Conservation (phyloP, 2,113 vertebrate genomes). For the Arizona elegans region DNA sequence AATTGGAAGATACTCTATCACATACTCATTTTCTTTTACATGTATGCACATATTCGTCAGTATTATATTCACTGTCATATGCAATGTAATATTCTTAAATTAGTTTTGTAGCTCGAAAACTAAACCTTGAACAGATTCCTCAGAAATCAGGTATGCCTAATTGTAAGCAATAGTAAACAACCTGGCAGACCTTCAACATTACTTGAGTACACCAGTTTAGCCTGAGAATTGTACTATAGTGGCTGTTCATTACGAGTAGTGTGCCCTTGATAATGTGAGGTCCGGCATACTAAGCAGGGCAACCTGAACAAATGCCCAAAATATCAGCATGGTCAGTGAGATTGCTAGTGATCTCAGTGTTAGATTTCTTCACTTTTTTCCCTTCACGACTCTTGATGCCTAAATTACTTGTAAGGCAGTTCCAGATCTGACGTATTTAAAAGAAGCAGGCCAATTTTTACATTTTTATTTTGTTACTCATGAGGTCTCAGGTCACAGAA, state of each 20-base stretch:
- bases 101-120: background rate
- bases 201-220: background rate
- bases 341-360: background rate
- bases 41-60: background rate
- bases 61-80: background rate
- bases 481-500: background rate
- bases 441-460: background rate
- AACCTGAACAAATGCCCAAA: background rate
- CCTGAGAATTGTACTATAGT: background rate
- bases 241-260: background rate
- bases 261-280: background rate
- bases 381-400: background rate
- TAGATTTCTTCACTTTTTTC: background rate
- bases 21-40: slow-evolving; percentile 22
- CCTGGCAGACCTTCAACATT: background rate
- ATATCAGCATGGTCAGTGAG: background rate
- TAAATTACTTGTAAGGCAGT: background rate
- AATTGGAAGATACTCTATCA: background rate
- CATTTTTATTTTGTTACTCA: background rate
- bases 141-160: slow-evolving; percentile 22
- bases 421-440: background rate
- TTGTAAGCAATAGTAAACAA: background rate
- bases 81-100: background rate
- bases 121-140: background rate
- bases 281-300: background rate